phyloP scores from a whole-genome alignment of 2,797 vertebrate genomes.

The Propithecus perrieri region DNA sequence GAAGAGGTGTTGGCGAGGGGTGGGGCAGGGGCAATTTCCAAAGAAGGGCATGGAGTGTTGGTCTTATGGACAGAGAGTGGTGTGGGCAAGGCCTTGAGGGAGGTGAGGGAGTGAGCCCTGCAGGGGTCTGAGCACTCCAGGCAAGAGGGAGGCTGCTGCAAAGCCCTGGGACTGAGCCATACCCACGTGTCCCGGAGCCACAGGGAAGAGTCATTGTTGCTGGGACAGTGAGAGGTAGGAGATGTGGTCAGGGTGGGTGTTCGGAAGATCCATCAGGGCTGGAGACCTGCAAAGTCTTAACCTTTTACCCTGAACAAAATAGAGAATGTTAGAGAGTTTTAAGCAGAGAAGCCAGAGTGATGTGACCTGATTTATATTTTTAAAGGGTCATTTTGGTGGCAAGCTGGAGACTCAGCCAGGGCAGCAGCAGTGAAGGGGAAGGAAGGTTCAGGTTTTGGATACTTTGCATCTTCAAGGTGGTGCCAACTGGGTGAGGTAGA shows the following conservation, averaged over 20 bases:
- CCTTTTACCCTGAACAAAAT: neutral
- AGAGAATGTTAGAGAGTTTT: neutral
- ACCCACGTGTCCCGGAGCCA: neutral
- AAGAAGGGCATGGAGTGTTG: rapidly evolving
- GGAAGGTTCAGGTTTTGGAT: too few relatives aligned
- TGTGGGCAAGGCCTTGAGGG: neutral
- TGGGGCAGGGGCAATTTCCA: rapidly evolving
- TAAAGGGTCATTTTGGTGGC: neutral
- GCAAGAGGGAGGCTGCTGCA: too few relatives aligned
- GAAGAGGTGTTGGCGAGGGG: neutral
- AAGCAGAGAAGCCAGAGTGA: neutral
- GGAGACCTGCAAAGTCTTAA: rapidly evolving
- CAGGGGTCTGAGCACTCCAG: neutral
- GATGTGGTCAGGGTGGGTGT: neutral
- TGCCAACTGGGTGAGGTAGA: neutral
- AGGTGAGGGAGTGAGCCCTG: neutral
- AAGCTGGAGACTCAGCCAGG: neutral
- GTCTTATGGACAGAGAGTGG: neutral
- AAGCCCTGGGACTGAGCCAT: neutral
- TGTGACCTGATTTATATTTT: too few relatives aligned
- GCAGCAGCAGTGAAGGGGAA: rapidly evolving
- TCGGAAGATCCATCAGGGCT: rapidly evolving
- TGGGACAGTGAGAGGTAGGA: too few relatives aligned
- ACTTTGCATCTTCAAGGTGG: neutral
- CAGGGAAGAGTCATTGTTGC: neutral